Base-by-base conservation (phyloP, 2,888 invertebrate species). In the Aspidiotus destructor region DNA sequence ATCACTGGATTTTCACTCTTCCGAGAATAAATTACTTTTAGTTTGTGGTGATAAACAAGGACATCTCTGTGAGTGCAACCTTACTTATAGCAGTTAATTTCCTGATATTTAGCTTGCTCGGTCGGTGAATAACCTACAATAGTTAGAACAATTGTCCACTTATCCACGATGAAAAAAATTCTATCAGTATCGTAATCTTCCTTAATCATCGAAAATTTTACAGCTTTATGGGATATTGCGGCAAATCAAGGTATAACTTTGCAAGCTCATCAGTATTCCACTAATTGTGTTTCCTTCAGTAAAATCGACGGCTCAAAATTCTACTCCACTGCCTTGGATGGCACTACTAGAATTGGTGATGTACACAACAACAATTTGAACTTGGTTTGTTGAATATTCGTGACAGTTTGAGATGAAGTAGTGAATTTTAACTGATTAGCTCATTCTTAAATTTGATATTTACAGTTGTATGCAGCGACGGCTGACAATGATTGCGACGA, bases 21-120 rank as follows among this genome's bases (percentile, higher is more conserved):
- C 75, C 0, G 70, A 73, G 10, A 71, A 73, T 1, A 76, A 75
- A 63, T 70, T 77, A 1, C 69, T 79, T 42, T 72, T 77, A n/a
- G 73, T 75, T 44, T 76, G 75, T 16, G 79, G 79, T 13, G 77
- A 76, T 71, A 76, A 76, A 68, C 74, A 73, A 74, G 80, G 80
- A 6, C 72, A 75, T 61, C 68, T 79, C 17, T 72, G 75, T 75
- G 68, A 70, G 70, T 61, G 8, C 52, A 58, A 53, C 6, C 3
- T 48, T 48, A 11, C 48, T n/a, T 3, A 48, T 11, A 11, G 48
- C 6, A 48, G 48, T n/a, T 3, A n/a, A n/a, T 48, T 48, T n/a
- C 10, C 48, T 44, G 48, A 8, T 10, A 44, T 44, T n/a, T n/a
- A n/a, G n/a, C n/a, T n/a, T n/a, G n/a, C n/a, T n/a, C n/a, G n/a